Conservation (phyloP, 2,113 vertebrate species). For the Psittacus erithacus region DNA sequence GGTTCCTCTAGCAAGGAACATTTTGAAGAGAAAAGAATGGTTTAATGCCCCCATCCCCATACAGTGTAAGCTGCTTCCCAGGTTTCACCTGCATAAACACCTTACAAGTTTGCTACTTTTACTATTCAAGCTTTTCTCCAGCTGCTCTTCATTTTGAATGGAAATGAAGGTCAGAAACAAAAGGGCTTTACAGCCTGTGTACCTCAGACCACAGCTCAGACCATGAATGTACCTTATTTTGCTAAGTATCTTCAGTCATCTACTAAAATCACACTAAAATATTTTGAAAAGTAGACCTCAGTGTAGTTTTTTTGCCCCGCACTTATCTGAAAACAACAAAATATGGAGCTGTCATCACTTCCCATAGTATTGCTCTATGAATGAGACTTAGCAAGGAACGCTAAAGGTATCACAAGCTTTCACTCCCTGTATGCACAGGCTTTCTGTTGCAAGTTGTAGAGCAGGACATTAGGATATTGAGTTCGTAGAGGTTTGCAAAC, state of each 20-base stretch:
- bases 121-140: background rate
- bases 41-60: background rate
- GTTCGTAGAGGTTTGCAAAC: background rate
- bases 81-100: background rate
- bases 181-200: background rate
- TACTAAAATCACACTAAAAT: background rate
- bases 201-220: background rate
- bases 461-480: background rate
- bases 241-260: background rate
- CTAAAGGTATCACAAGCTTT: background rate
- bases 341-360: background rate
- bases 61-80: background rate
- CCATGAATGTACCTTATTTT: background rate
- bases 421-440: rapidly evolving
- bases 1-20: background rate
- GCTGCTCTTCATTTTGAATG: background rate
- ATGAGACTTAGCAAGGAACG: background rate
- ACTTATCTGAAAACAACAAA: background rate
- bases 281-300: background rate
- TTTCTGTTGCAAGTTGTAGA: background rate
- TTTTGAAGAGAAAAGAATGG: background rate
- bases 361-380: background rate
- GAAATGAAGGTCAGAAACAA: background rate
- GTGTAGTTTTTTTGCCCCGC: rapidly evolving
- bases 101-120: background rate